Evolutionary conservation across 2,888 invertebrate species (phyloP).

Genomic region (Lasioglossum pauxillum): DNA sequence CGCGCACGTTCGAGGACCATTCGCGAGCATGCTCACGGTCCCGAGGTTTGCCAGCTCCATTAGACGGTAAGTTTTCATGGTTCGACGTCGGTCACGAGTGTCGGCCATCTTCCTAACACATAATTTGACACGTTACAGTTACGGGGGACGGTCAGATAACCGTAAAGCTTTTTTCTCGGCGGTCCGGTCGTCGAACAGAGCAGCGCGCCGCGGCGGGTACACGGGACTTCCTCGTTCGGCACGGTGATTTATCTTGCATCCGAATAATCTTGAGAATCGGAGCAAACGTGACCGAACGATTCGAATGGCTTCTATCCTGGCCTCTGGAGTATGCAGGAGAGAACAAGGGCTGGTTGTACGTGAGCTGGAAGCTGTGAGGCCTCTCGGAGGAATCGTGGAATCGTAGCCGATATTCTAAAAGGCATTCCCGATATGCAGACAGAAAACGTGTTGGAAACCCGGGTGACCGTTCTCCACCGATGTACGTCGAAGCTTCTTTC

Average conservation of each 20-base stretch:
- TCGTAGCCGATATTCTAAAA: constrained; percentile 27
- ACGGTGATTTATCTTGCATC: constrained; percentile 48
- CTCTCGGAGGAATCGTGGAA: constrained; percentile 19
- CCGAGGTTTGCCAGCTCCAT: not conserved
- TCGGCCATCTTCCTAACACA: constrained; percentile 17
- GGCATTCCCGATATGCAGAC: constrained; percentile 21
- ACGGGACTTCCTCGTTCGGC: constrained; percentile 30
- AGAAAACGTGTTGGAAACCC: constrained; percentile 15
- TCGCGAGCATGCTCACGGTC: not conserved
- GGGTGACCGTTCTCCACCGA: not conserved
- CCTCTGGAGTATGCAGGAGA: constrained; percentile 19
- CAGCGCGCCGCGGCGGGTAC: constrained; percentile 7
- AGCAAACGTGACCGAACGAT: constrained; percentile 56
- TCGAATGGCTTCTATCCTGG: constrained; percentile 27
- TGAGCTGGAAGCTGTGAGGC: not conserved
- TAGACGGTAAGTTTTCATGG: not conserved
- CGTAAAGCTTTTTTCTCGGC: constrained; percentile 30
- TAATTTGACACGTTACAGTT: constrained; percentile 37
- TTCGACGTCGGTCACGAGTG: not conserved
- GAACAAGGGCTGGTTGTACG: constrained; percentile 26
- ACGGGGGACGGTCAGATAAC: constrained; percentile 27
- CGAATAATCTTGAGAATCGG: constrained; percentile 61
- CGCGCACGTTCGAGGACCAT: not conserved
- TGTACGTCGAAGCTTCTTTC: not conserved
- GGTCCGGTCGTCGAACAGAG: not conserved